Evolutionary conservation across 2,888 invertebrate genomes (phyloP), one percentile per base, ranked within the genome.

Genomic region (Tryphoninae sp.): DNA sequence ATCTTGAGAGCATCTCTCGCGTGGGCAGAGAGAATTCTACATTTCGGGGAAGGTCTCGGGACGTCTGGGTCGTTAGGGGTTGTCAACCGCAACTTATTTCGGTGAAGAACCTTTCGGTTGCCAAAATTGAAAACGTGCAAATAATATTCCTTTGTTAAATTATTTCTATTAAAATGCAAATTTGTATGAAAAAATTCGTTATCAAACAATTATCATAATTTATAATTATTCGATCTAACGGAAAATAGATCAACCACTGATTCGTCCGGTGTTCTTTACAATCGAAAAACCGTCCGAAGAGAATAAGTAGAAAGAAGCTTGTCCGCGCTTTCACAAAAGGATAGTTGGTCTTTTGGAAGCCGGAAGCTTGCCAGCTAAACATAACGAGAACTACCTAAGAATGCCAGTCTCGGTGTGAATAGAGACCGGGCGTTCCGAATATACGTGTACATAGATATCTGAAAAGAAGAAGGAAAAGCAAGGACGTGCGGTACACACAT

Each of bases 1-100:
- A 80, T 80, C 51, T 77, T 58, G 62, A n/a, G 45, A 76, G 76
- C 53, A 64, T 68, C 59, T 76, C 58, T 49, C 55, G 77, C 59
- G 73, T 65, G 42, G 59, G 68, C 53, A 69, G 64, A 8, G 13
- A 59, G 23, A 23, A 13, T 9, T 22, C 19, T 67, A 40, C 69
- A 65, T 69, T 55, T 73, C 45, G 69, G 72, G 22, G 64, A 79
- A 64, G 49, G 45, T 64, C 64, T 58, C 22, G 67, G 42, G 13
- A 49, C 23, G 82, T 64, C 72, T 68, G 68, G 79, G 55, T 58
- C 72, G 42, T 72, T 45, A 45, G 58, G 72, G 72, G 62, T 79
- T 76, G 75, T 72, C 75, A 72, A 72, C 71, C 71, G 33, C 62
- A 42, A 33, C 13, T n/a, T 16, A 51, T 22, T 19, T 11, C 19